These are phyloP conservation scores for Copsychus sechellarum DNA, from an alignment of 2,113 vertebrate species.

Conservation along the genomic window DNA sequence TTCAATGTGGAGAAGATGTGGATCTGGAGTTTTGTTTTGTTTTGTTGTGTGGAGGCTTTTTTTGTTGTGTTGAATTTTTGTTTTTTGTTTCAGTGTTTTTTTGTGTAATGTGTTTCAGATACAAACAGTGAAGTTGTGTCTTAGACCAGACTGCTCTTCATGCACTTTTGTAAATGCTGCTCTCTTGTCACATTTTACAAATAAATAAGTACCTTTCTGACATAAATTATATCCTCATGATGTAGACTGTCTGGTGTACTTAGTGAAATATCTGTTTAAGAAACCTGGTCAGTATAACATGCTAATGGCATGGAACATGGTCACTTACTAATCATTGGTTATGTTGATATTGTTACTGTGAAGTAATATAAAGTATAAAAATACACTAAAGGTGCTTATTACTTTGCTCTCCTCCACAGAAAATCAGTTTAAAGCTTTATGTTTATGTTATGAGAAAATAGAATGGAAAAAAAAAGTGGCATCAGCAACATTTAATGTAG, in stretches of 20 bases:
- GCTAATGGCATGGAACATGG: not conserved
- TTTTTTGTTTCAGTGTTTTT: not conserved
- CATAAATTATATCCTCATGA: not conserved
- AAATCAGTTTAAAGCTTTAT: not conserved
- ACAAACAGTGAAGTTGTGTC: not conserved
- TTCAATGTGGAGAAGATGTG: not conserved
- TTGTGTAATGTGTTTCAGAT: not conserved
- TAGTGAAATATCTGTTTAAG: not conserved
- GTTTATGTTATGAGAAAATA: not conserved
- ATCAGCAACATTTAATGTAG: not conserved
- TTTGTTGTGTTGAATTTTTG: not conserved
- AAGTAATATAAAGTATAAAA: not conserved
- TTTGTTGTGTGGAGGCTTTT: not conserved
- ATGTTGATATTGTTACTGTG: not conserved
- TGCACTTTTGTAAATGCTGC: not conserved
- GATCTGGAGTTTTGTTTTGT: not conserved
- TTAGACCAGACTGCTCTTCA: not conserved
- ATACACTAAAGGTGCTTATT: not conserved
- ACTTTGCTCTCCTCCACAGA: not conserved
- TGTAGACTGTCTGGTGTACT: not conserved
- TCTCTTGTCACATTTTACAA: not conserved
- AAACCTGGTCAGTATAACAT: not conserved
- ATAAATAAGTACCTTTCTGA: not conserved
- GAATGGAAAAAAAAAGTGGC: not conserved
- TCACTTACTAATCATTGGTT: not conserved